Evolutionary conservation across 2,113 vertebrate species (phyloP).

Genomic region (Brachirus orientalis): DNA sequence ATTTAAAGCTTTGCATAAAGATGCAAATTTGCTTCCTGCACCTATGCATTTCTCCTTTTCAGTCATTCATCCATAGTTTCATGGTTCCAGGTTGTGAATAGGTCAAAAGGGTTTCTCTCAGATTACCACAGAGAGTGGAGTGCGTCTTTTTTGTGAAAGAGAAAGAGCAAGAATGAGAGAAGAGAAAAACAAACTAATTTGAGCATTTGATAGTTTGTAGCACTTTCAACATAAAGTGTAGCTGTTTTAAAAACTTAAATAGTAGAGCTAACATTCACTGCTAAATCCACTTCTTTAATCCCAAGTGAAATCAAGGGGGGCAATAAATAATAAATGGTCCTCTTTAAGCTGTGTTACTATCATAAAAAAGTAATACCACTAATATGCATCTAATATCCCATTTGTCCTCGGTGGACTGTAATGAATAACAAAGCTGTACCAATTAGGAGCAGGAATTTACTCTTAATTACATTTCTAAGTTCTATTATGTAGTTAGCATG

Average conservation of each 20-base stretch:
- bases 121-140: too few relatives aligned
- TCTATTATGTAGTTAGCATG: slow-evolving; percentile 81
- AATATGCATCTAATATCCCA: slow-evolving; percentile 74
- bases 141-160: not conserved
- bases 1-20: not conserved
- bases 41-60: too few relatives aligned
- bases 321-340: slow-evolving; percentile 80
- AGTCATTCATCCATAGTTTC: too few relatives aligned
- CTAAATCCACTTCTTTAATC: slow-evolving; percentile 44
- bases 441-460: slow-evolving; percentile 71
- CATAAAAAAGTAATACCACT: slow-evolving; percentile 78
- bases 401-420: slow-evolving; percentile 73
- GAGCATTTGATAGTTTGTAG: slow-evolving; percentile 8
- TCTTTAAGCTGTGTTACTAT: slow-evolving; percentile 75
- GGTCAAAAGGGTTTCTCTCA: too few relatives aligned
- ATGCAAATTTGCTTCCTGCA: too few relatives aligned
- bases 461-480: slow-evolving; percentile 80
- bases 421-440: slow-evolving; percentile 76
- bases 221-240: slow-evolving; percentile 9
- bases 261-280: slow-evolving; percentile 20
- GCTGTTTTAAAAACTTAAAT: slow-evolving; percentile 6
- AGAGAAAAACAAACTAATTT: not conserved
- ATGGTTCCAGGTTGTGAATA: too few relatives aligned
- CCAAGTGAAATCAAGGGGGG: slow-evolving; percentile 64
- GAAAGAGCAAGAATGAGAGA: not conserved